Conservation (phyloP, 2,113 vertebrate species). For the Peromyscus californicus region DNA sequence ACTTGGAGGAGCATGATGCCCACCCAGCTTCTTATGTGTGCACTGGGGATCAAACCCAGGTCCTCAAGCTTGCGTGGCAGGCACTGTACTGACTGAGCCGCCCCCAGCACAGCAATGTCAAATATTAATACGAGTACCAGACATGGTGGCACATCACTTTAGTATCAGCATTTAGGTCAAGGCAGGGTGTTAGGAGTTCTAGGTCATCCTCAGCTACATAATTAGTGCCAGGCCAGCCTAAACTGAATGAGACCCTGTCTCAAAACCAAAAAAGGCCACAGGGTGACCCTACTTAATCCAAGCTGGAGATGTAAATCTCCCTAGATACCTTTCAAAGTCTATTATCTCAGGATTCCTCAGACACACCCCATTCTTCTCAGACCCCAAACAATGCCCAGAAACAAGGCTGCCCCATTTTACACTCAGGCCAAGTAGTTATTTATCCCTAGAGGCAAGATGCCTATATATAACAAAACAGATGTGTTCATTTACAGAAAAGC, state of each 20-base stretch:
- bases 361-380: not conserved
- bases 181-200: not conserved
- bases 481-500: conserved; percentile 32
- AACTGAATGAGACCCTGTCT: too few species aligned
- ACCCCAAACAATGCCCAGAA: not conserved
- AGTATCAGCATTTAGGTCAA: not conserved
- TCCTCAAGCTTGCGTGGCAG: not conserved
- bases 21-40: not conserved
- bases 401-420: not conserved
- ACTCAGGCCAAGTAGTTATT: not conserved
- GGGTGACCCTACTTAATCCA: not conserved
- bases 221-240: not conserved
- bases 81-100: not conserved
- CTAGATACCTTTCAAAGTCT: not conserved
- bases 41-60: not conserved
- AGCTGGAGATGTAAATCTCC: not conserved
- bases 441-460: not conserved
- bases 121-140: not conserved
- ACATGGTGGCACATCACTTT: not conserved
- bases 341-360: conserved; percentile 8
- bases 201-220: not conserved
- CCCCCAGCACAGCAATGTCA: not conserved
- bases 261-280: not conserved
- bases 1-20: not conserved
- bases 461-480: not conserved